These are phyloP conservation scores for Lithophane socia DNA, from an alignment of 2,888 invertebrate genomes.

Conservation along the genomic window DNA sequence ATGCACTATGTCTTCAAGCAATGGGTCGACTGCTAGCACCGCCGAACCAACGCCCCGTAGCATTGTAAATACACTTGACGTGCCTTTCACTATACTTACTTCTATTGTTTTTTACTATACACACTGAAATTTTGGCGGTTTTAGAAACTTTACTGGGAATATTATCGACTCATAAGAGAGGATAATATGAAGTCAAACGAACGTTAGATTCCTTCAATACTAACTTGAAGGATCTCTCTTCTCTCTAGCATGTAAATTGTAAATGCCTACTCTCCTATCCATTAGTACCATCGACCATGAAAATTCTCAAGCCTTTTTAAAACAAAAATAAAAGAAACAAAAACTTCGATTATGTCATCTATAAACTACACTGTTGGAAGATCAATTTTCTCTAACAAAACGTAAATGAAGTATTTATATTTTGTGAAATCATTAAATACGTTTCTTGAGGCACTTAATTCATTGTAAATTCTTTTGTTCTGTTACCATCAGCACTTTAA, in stretches of 20 bases:
- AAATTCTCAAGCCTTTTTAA: background rate
- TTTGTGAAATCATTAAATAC: background rate
- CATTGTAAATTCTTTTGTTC: background rate
- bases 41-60: slow-evolving; percentile 83
- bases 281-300: background rate
- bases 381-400: background rate
- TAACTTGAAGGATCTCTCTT: background rate
- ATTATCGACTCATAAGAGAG: background rate
- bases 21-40: slow-evolving; percentile 76
- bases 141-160: background rate
- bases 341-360: background rate
- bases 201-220: background rate
- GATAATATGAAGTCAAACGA: too few relatives aligned
- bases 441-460: background rate
- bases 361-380: background rate
- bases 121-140: slow-evolving; percentile 18
- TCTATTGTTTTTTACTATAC: slow-evolving; percentile 26
- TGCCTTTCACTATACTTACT: slow-evolving; percentile 61
- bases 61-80: slow-evolving; percentile 84
- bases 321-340: background rate
- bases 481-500: background rate
- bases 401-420: background rate
- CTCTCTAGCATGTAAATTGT: background rate
- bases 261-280: background rate
- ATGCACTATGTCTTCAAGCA: slow-evolving; percentile 41